Base-by-base conservation (phyloP, 2,888 invertebrate species). In the Diaprepes abbreviatus region DNA sequence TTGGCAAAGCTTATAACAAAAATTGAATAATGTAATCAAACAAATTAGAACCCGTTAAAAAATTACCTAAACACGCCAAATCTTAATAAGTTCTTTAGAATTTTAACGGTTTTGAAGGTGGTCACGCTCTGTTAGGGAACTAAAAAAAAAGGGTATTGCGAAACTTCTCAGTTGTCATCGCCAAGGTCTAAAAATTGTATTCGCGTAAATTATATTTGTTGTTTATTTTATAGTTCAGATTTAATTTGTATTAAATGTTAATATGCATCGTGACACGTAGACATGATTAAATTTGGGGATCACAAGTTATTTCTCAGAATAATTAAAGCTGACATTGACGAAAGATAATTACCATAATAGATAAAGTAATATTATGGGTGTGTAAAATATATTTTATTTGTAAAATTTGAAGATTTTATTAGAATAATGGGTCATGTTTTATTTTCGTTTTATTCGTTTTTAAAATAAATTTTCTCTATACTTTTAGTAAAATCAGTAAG, bases 161-260 rank as follows among this genome's bases (percentile, higher is more conserved):
- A 19, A 43, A 43, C 21, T 21, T 43, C 21, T 43, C 10, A 43
- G 5, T 43, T 43, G 43, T 43, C 43, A 43, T 43, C 43, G 43
- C 43, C 43, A 43, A 43, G 43, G 43, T 43, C 43, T 43, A 43
- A 43, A 43, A 43, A 21, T 21, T 43, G 43, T 19, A 43, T 43
- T 43, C n/a, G 19, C 43, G 43, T 43, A 38, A 43, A 40, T 17
- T 16, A 9, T 19, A 43, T 43, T 43, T 43, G 21, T 43, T 21
- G 24, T 24, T 24, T 24, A 24, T 3, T 24, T 24, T 24, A 24
- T 24, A 24, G 24, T 24, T 24, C 24, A 24, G 24, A 33, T 10
- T 33, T 10, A 33, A 9, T 33, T 33, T 9, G 2, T 10, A 33
- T 33, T 33, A 33, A 33, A 33, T 33, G 33, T 33, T 33, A 33